Evolutionary conservation across 2,888 invertebrate genomes (phyloP).

Genomic region (Eueremaeus valkanovi): DNA sequence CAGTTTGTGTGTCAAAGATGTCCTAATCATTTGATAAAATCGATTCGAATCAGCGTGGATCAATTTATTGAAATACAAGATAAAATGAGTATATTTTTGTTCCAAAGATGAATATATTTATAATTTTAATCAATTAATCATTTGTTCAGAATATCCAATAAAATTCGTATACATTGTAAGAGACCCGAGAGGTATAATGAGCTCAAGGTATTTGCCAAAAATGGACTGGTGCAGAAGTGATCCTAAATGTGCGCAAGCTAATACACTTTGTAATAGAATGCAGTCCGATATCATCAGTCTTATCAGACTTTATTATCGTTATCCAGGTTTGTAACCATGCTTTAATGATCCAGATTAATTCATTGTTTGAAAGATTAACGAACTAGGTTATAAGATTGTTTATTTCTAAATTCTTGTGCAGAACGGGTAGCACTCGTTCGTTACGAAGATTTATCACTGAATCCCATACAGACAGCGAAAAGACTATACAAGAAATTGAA

Average conservation of each 20-base stretch:
- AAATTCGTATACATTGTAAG: conserved; percentile 72
- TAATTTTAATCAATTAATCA: neutral
- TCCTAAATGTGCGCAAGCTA: conserved; percentile 42
- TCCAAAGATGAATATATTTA: too few species aligned
- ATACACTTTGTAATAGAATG: conserved; percentile 45
- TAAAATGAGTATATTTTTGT: neutral
- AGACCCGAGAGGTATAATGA: conserved; percentile 80
- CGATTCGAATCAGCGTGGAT: conserved; percentile 30
- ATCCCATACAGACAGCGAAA: conserved; percentile 41
- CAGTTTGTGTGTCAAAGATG: conserved; percentile 13
- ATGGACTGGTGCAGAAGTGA: conserved; percentile 46
- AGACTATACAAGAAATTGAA: conserved; percentile 43
- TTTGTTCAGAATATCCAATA: conserved; percentile 51
- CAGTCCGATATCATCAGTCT: conserved; percentile 43
- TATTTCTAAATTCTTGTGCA: neutral
- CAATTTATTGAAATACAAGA: neutral
- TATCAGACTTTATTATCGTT: conserved; percentile 38
- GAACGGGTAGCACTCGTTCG: conserved; percentile 40
- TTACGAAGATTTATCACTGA: conserved; percentile 46
- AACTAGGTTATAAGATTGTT: too few species aligned
- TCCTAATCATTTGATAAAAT: conserved; percentile 22
- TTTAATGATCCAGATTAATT: too few species aligned
- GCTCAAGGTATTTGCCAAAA: conserved; percentile 60
- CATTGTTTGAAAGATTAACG: too few species aligned
- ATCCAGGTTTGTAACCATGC: too few species aligned